Base-by-base conservation (phyloP, 2,113 vertebrate genomes). In the Strigops habroptila region DNA sequence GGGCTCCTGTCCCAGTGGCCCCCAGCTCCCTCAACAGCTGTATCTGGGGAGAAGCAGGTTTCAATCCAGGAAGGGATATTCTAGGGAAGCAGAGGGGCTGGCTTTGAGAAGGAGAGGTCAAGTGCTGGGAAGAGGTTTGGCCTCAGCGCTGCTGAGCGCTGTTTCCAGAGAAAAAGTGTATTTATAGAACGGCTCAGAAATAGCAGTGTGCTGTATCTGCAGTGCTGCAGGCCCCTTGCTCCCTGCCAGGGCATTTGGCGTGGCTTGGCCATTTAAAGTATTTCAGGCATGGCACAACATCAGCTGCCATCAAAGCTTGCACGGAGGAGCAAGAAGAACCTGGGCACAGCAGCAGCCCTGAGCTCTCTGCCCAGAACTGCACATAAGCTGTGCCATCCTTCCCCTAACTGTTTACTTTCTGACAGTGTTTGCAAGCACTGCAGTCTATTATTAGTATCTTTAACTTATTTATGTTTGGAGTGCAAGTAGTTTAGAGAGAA, bases 321-420 rank as follows among this genome's bases (percentile, higher is more conserved):
- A 9, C 0, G 0, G 62, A 43, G 28, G 17, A 73, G 5, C 25
- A 39, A 33, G 67, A 75, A 44, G 23, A 4, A 27, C n/a, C n/a
- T 59, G 74, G 46, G 30, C 18, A 31, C 0, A 1, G 67, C 46
- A 65, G 77, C 71, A 51, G 5, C 53, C 39, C 44, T 12, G 68
- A 83, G 59, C 53, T 44, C 25, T 73, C 37, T 84, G 73, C 59
- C 43, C 33, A 39, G 19, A 33, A 1, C 19, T 31, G 23, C 49
- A 7, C 52, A 7, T 14, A n/a, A 27, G 18, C 35, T 1, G 0
- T 19, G 69, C 64, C 2, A 0, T 25, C 53, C 67, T 55, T 27
- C 44, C 77, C 7, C 10, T 14, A 3, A 8, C 13, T 9, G 1
- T 10, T 41, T 7, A 4, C 48, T 63, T 37, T 52, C 25, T 16